phyloP scores from a whole-genome alignment of 2,113 vertebrate genomes.

The Saguinus midas region DNA sequence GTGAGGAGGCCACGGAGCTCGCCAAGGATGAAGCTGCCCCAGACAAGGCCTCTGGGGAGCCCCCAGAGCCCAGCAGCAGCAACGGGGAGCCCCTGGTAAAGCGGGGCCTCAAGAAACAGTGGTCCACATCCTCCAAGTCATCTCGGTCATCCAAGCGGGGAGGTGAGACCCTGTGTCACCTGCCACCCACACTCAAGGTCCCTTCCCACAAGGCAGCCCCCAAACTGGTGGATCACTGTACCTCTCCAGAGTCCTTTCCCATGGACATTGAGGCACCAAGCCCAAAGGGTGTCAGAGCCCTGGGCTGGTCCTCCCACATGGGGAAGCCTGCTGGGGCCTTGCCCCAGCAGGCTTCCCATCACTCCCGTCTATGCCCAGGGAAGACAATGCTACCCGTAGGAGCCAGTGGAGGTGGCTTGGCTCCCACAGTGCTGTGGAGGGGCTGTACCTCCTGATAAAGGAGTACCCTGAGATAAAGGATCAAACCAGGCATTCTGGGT shows the following conservation, averaged over 20 bases:
- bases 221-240: neutral
- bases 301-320: neutral
- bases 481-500: neutral
- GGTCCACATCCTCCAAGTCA: slow-evolving; percentile 98
- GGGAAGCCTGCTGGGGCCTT: neutral
- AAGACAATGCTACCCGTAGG: neutral
- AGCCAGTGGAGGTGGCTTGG: neutral
- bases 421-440: neutral
- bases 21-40: slow-evolving; percentile 74
- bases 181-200: fast-evolving
- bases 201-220: neutral
- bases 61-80: slow-evolving; percentile 80
- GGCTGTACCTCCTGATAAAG: neutral
- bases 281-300: neutral
- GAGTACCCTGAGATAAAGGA: neutral
- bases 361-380: neutral
- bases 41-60: slow-evolving; percentile 80
- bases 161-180: slow-evolving; percentile 84
- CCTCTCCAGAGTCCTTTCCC: neutral
- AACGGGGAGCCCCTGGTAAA: slow-evolving; percentile 86
- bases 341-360: neutral
- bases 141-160: slow-evolving; percentile 97
- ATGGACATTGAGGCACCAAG: fast-evolving
- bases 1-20: slow-evolving; percentile 78
- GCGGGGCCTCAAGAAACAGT: slow-evolving; percentile 95